A percentile compares a stretch with the other conserved stretches of the same genome.
These are phyloP conservation scores for Schmidtea mediterranea DNA, from an alignment of 1,140 invertebrate species.

Conservation along the genomic window DNA sequence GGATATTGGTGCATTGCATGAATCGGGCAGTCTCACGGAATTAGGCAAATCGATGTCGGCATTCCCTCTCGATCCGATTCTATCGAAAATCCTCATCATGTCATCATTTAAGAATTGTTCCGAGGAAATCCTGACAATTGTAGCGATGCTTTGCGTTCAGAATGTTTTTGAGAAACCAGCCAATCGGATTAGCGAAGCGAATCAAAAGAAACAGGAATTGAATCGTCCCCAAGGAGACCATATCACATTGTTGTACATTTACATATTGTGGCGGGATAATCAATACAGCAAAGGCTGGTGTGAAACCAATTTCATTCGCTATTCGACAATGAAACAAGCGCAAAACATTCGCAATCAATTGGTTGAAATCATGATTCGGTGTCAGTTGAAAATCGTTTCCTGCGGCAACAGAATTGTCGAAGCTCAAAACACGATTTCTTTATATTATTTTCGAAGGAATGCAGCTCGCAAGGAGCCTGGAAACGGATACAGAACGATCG, in stretches of 20 bases:
- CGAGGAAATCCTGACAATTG: constrained; percentile 88
- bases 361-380: constrained; percentile 40
- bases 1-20: constrained; percentile 86
- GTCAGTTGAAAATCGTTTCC: constrained; percentile 38
- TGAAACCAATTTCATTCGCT: constrained; percentile 58
- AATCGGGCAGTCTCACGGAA: constrained; percentile 57
- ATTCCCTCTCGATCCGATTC: constrained; percentile 84
- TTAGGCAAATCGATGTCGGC: constrained; percentile 91
- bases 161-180: constrained; percentile 78
- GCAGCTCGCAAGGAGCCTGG: constrained; percentile 96
- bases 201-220: constrained; percentile 89
- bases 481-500: constrained; percentile 84
- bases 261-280: constrained; percentile 39
- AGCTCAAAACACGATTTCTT: constrained; percentile 19
- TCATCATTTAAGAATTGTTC: constrained; percentile 89
- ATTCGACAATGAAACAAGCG: constrained; percentile 53
- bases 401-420: constrained; percentile 33
- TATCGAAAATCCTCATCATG: constrained; percentile 98
- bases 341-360: constrained; percentile 54
- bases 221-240: constrained; percentile 62
- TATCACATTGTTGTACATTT: constrained; percentile 64
- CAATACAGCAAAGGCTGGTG: constrained; percentile 56
- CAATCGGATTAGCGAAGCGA: constrained; percentile 85
- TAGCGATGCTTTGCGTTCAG: constrained; percentile 92
- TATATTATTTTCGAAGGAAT: constrained; percentile 92